Percentiles rank a stretch among this genome's conserved stretches.
These are phyloP conservation scores for Cepaea hortensis DNA, from an alignment of 2,888 invertebrate genomes.

Conservation along the genomic window DNA sequence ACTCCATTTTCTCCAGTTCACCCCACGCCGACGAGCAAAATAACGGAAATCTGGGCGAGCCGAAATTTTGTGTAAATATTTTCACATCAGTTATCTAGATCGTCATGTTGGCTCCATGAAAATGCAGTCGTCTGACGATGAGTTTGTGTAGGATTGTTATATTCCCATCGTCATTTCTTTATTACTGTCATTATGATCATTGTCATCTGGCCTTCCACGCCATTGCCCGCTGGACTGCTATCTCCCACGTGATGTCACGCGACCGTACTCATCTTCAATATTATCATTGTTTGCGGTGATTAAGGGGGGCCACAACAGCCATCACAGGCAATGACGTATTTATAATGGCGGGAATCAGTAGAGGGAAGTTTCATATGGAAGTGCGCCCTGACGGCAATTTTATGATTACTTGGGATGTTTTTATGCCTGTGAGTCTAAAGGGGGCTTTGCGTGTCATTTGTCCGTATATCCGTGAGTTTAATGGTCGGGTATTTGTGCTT, in stretches of 20 bases:
- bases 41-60: not conserved
- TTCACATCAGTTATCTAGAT: conserved; percentile 16
- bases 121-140: conserved; percentile 26
- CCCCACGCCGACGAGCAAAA: not conserved
- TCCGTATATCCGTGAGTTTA: conserved; percentile 6
- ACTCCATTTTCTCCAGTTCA: too few relatives aligned
- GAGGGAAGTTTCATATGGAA: conserved; percentile 25
- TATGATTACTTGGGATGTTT: conserved; percentile 5
- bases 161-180: conserved; percentile 26
- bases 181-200: conserved; percentile 35
- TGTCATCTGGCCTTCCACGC: conserved; percentile 30
- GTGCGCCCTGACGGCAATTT: conserved; percentile 18
- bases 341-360: conserved; percentile 12
- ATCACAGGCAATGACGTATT: conserved; percentile 29
- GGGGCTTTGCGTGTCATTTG: not conserved
- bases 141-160: conserved; percentile 30
- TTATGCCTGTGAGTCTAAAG: not conserved
- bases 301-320: not conserved
- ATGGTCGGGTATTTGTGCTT: not conserved
- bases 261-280: conserved; percentile 27
- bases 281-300: conserved; percentile 42
- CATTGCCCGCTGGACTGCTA: not conserved
- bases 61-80: conserved; percentile 32
- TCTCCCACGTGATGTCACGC: conserved; percentile 34
- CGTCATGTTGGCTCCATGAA: not conserved